A percentile compares a stretch with the other conserved stretches of the same genome.
Conservation (phyloP, 2,888 invertebrate genomes). For the Odontothrips loti region DNA sequence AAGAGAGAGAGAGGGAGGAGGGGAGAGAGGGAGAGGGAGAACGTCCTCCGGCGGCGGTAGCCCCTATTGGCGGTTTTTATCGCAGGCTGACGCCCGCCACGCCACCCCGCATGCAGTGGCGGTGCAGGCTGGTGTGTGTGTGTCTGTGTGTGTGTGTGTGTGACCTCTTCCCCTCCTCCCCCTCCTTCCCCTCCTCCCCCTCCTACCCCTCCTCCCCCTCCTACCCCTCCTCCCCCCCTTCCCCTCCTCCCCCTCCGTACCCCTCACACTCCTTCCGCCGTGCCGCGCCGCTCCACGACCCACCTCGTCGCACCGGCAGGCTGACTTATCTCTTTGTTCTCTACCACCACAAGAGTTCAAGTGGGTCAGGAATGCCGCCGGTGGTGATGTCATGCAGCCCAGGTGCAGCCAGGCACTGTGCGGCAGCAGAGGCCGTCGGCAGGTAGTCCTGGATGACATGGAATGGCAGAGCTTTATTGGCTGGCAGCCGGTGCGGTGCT, state of each 20-base stretch:
- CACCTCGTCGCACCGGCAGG: neutral
- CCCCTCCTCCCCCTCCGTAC: neutral
- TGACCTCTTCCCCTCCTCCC: neutral
- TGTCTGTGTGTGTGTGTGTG: neutral
- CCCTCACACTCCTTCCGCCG: neutral
- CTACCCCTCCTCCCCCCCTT: neutral
- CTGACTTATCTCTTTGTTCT: slow-evolving; percentile 25
- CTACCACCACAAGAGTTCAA: slow-evolving; percentile 10
- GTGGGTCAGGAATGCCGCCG: slow-evolving; percentile 7
- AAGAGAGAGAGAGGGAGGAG: too few relatives aligned
- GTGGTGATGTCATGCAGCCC: slow-evolving; percentile 2
- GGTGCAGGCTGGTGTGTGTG: too few relatives aligned
- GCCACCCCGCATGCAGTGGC: too few relatives aligned
- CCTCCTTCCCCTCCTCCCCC: neutral
- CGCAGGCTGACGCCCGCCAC: too few relatives aligned
- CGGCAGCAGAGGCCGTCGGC: too few relatives aligned
- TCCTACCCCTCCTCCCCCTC: neutral
- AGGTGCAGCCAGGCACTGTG: neutral
- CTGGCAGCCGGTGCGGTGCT: neutral
- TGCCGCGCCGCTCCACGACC: neutral
- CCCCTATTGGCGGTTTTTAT: neutral
- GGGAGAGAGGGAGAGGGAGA: too few relatives aligned
- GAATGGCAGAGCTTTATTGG: neutral
- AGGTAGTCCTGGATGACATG: neutral
- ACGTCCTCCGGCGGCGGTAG: too few relatives aligned